Evolutionary conservation across 2,797 vertebrate genomes (phyloP).

Genomic region (Taenioides sp.): DNA sequence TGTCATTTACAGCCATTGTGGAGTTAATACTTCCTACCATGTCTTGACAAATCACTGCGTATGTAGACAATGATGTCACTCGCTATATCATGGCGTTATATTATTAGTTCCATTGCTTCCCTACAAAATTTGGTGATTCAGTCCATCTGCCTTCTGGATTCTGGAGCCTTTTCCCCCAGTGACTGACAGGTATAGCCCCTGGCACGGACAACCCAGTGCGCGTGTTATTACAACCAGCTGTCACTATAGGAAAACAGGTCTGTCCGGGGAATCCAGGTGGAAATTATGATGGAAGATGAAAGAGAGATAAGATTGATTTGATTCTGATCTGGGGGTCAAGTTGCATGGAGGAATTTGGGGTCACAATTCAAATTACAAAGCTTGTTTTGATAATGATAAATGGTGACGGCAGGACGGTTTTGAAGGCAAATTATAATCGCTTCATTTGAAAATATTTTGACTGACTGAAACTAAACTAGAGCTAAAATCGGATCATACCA

Average conservation of each 20-base stretch:
- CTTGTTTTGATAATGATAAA: conserved; percentile 2
- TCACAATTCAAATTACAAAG: neutral
- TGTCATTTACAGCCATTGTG: neutral
- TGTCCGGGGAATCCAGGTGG: conserved; percentile 23
- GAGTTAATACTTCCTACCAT: too few species aligned
- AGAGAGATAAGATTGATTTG: neutral
- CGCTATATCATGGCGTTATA: conserved; percentile 12
- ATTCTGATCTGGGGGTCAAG: neutral
- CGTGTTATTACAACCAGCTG: conserved; percentile 32
- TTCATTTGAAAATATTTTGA: too few species aligned
- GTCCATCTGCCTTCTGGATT: neutral
- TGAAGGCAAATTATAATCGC: neutral
- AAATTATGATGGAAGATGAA: conserved; percentile 8
- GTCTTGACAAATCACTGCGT: neutral
- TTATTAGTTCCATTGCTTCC: conserved; percentile 17
- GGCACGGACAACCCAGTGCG: neutral
- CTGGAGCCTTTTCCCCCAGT: neutral
- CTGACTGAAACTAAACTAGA: too few species aligned
- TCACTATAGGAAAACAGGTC: neutral
- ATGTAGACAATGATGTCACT: conserved; percentile 12
- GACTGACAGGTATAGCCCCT: neutral
- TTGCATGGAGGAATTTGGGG: neutral
- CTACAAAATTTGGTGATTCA: conserved; percentile 6
- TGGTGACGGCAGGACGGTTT: neutral
- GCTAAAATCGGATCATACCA: too few species aligned